Base-by-base conservation (phyloP, 2,888 invertebrate species). In the Yponomeuta plumbellus region DNA sequence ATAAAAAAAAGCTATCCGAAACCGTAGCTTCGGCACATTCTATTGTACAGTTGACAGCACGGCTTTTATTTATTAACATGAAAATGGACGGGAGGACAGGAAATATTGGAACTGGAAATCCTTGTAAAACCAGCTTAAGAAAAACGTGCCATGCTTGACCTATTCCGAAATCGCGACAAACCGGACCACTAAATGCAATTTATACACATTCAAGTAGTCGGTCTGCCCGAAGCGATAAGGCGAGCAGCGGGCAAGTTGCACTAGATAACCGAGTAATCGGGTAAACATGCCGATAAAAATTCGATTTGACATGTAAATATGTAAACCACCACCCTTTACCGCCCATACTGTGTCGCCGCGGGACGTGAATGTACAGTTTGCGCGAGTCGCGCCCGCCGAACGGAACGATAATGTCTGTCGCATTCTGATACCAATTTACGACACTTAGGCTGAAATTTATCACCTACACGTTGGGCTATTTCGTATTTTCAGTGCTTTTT, bases 241-340 rank as follows among this genome's bases (percentile, higher is more conserved):
- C 40, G 63, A 44, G 40, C 69, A 44, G 40, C 69, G 71, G 75
- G 76, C 72, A 77, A 81, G 80, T 81, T 78, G 81, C 80, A 81
- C 80, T 81, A 84, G 86, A 86, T 87, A 87, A 82, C 80, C 77
- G 72, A 77, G 80, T 80, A 83, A 85, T 83, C 80, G 79, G 79
- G 74, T 79, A 77, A 83, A 79, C 78, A 77, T 76, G 73, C 75
- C 78, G 83, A 86, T 86, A 85, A 87, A 86, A 84, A 85, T 80
- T 80, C 77, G 78, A 82, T 80, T 79, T 76, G 78, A 77, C 78
- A 78, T 79, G 78, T 83, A 78, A 83, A 83, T 80, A 80, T 65
- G 65, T 26, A 44, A 34, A 44, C 64, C 44, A 74, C 75, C 77
- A 78, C 79, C 79, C 79, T 74, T 74, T 74, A 73, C 76, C 78